Evolutionary conservation across 2,888 invertebrate genomes (phyloP).

Genomic region (Chorisops tibialis): DNA sequence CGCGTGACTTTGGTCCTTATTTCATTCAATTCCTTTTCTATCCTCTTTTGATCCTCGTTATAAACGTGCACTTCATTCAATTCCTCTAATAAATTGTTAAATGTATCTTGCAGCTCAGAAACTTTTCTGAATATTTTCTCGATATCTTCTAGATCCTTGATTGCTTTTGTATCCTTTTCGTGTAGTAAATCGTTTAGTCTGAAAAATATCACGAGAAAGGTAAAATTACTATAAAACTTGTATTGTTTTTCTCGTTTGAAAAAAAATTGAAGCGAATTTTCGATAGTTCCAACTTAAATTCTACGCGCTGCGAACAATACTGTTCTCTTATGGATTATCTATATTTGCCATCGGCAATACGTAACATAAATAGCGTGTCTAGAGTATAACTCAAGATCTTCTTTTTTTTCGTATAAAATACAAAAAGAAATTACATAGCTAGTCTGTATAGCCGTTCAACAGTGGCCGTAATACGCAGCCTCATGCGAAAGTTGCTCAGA

Average conservation of each 20-base stretch:
- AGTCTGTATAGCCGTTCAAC: too few species aligned
- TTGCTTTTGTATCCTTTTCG: conserved; percentile 71
- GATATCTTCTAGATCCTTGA: conserved; percentile 73
- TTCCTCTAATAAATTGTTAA: conserved; percentile 65
- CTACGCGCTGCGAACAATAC: too few species aligned
- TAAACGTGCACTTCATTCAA: conserved; percentile 73
- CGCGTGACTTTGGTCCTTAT: conserved; percentile 60
- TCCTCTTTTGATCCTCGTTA: conserved; percentile 66
- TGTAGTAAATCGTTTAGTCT: conserved; percentile 79
- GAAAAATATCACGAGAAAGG: conserved; percentile 48
- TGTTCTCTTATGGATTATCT: too few species aligned
- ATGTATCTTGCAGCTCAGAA: conserved; percentile 64
- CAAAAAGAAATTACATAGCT: too few species aligned
- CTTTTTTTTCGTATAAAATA: too few species aligned
- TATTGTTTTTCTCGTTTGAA: neutral
- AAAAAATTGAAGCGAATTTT: neutral
- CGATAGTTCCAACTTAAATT: too few species aligned
- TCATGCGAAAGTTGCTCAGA: too few species aligned
- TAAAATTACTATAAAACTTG: conserved; percentile 9
- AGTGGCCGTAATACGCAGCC: too few species aligned
- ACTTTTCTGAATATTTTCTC: conserved; percentile 69
- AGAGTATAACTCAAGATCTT: too few species aligned
- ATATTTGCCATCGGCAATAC: too few species aligned
- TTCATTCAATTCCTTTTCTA: conserved; percentile 59
- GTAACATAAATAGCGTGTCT: too few species aligned